phyloP scores from a whole-genome alignment of 2,888 invertebrate genomes.

The Drosophila limbata region DNA sequence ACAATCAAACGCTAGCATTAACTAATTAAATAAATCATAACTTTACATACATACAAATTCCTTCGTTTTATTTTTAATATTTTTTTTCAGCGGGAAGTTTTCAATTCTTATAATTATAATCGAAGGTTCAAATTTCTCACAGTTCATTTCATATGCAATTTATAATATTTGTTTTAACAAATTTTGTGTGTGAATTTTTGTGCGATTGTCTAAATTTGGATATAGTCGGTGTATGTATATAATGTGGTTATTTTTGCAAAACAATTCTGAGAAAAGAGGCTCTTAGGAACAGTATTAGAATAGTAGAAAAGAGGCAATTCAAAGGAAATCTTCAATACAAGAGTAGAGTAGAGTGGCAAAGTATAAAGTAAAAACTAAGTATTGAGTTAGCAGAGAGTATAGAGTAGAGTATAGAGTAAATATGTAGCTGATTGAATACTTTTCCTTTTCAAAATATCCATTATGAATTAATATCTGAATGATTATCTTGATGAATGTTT shows the following conservation, averaged over 20 bases:
- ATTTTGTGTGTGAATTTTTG: conserved; percentile 67
- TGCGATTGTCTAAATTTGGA: conserved; percentile 61
- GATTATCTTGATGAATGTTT: conserved; percentile 21
- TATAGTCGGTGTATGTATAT: conserved; percentile 69
- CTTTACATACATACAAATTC: conserved; percentile 78
- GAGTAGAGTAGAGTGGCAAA: conserved; percentile 47
- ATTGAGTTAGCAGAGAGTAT: conserved; percentile 12
- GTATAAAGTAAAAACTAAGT: conserved; percentile 31
- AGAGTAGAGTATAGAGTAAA: conserved; percentile 20
- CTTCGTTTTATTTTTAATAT: conserved; percentile 10
- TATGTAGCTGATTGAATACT: conserved; percentile 51
- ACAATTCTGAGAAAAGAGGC: conserved; percentile 57
- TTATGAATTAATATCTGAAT: conserved; percentile 32
- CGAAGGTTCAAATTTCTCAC: conserved; percentile 45
- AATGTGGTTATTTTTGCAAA: conserved; percentile 69
- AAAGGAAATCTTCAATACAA: conserved; percentile 46
- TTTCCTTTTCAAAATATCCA: conserved; percentile 48
- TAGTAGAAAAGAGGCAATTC: conserved; percentile 57
- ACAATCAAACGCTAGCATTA: conserved; percentile 40
- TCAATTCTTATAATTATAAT: conserved; percentile 59
- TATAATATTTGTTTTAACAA: conserved; percentile 21
- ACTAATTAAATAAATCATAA: conserved; percentile 39
- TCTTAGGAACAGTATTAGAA: conserved; percentile 28
- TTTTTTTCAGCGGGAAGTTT: conserved; percentile 33
- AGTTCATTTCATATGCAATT: conserved; percentile 50